A percentile compares a stretch with the other conserved stretches of the same genome.
These are phyloP conservation scores for Epsilonema sp. DNA, from an alignment of 2,888 invertebrate genomes.

Conservation along the genomic window DNA sequence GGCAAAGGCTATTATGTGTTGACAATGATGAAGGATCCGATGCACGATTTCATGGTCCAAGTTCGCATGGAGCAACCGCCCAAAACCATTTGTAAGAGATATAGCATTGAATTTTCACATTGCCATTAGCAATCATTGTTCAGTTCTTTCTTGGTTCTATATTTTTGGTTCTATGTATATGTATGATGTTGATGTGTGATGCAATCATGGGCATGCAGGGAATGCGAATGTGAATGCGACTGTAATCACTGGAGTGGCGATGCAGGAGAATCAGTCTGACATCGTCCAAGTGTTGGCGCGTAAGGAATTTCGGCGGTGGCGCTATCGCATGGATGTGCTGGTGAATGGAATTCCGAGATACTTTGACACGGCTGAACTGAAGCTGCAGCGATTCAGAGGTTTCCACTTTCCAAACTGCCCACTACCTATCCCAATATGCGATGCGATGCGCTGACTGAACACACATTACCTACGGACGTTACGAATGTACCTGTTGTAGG, in stretches of 20 bases:
- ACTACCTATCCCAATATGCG: no score
- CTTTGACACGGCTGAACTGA: slow-evolving; percentile 63
- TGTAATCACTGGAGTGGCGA: slow-evolving; percentile 34
- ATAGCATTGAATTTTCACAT: no score
- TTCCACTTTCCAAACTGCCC: no score
- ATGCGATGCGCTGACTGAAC: no score
- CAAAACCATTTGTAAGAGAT: slow-evolving; percentile 7
- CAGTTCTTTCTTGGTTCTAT: no score
- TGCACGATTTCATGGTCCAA: slow-evolving; percentile 9
- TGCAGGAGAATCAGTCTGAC: slow-evolving; percentile 61
- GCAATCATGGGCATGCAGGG: no score
- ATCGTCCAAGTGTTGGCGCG: slow-evolving; percentile 46
- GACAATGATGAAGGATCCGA: slow-evolving; percentile 27
- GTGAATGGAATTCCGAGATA: slow-evolving; percentile 61
- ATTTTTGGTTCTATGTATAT: no score
- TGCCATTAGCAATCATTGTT: no score
- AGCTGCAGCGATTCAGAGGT: slow-evolving; percentile 75
- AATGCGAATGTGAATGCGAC: slow-evolving; percentile 21
- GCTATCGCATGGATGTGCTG: slow-evolving; percentile 49
- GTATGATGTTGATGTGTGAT: no score
- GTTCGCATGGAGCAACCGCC: slow-evolving; percentile 11
- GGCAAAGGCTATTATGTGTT: slow-evolving; percentile 76
- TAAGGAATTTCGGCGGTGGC: slow-evolving; percentile 7
- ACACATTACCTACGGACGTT: no score
- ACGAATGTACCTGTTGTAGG: no score